phyloP scores from a whole-genome alignment of 2,888 invertebrate genomes.

The Drosophila prostipennis region DNA sequence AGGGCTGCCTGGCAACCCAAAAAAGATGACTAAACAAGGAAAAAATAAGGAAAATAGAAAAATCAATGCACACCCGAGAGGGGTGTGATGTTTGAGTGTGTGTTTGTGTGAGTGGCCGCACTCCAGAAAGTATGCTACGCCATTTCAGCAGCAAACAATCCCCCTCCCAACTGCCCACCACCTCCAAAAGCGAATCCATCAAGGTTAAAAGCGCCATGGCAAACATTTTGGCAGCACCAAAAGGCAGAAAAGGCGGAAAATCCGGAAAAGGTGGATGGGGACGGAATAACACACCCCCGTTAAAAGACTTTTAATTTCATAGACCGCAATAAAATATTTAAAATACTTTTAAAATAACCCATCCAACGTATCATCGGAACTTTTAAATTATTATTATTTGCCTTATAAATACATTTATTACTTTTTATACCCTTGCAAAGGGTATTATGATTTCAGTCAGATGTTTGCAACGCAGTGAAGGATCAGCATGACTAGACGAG shows the following conservation, averaged over 20 bases:
- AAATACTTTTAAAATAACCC: too few species aligned
- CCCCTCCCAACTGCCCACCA: conserved; percentile 4
- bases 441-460: too few species aligned
- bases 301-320: too few species aligned
- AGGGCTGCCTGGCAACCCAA: conserved; percentile 42
- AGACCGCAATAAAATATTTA: too few species aligned
- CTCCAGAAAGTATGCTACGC: conserved; percentile 65
- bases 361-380: too few species aligned
- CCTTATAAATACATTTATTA: too few species aligned
- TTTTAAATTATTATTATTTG: too few species aligned
- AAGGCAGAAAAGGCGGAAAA: background rate
- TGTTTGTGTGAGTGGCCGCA: conserved; percentile 12
- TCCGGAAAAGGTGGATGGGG: background rate
- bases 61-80: conserved; percentile 57
- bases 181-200: conserved; percentile 54
- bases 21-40: conserved; percentile 33
- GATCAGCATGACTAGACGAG: too few species aligned
- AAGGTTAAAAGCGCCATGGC: conserved; percentile 66
- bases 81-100: conserved; percentile 6
- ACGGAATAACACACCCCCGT: background rate
- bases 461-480: too few species aligned
- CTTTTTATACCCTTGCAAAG: too few species aligned
- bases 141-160: conserved; percentile 36
- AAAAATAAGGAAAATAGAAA: conserved; percentile 26
- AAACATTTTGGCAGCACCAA: conserved; percentile 61